Evolutionary conservation across 2,797 vertebrate species (phyloP).

Genomic region (Hafferia zeledoni): DNA sequence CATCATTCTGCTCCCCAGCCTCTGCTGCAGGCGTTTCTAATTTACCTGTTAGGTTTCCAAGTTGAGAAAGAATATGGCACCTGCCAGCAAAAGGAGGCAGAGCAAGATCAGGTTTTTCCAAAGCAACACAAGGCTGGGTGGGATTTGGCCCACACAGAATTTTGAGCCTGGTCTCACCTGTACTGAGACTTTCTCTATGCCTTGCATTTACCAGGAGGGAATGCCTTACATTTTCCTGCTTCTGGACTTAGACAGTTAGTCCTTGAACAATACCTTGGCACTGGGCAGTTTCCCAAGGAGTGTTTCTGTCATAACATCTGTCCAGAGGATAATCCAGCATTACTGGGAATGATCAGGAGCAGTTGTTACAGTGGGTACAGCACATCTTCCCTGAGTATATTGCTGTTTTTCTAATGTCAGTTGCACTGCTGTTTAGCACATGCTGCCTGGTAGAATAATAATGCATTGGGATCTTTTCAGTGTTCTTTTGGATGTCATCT

Average conservation of each 20-base stretch:
- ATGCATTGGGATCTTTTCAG: background rate
- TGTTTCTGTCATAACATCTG: background rate
- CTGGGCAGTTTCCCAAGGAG: background rate
- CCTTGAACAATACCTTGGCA: background rate
- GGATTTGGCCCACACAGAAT: background rate
- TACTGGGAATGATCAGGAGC: background rate
- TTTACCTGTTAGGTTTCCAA: background rate
- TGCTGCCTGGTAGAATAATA: background rate
- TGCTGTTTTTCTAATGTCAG: background rate
- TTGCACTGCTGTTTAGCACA: background rate
- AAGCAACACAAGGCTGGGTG: background rate
- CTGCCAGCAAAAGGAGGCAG: background rate
- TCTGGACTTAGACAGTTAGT: background rate
- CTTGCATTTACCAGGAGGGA: background rate
- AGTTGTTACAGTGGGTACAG: background rate
- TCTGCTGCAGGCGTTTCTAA: background rate
- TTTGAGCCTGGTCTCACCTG: background rate
- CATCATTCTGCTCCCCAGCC: background rate
- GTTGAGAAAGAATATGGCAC: rapidly evolving
- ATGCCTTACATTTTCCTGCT: background rate
- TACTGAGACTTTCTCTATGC: background rate
- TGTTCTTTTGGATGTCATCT: background rate
- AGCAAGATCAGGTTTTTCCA: background rate
- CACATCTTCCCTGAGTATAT: background rate
- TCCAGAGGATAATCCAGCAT: background rate